Base-by-base conservation (phyloP, 2,797 vertebrate genomes). In the Gadopsis bispinosus region DNA sequence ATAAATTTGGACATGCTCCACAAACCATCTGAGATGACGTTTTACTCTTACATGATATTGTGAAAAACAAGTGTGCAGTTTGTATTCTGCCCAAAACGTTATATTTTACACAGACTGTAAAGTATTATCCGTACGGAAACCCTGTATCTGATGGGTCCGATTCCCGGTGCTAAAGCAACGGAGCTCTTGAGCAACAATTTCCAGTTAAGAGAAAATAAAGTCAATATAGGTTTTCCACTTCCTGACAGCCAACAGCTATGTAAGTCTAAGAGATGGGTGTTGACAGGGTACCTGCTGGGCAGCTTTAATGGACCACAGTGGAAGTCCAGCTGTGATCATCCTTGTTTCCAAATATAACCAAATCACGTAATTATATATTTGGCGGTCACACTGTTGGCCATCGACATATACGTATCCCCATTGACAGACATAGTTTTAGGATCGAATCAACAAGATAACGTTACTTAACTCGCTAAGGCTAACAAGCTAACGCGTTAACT, bases 401-500 rank as follows among this genome's bases (percentile, higher is more conserved):
- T 29, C 12, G 9, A 29, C 11, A 35, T 16, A 7, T 19, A 26
- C n/a, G 3, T 14, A 50, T 7, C 5, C 5, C 2, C 19, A 29
- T 14, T 35, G 22, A 33, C n/a, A 20, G 37, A 54, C 12, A 33
- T 5, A 29, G 26, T 63, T 55, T 54, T 13, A 31, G 0, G 4
- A 60, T 11, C 17, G 33, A 77, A 64, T 60, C 65, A 73, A 64
- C 80, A 72, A 68, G 29, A 14, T 3, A 69, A 50, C 17, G 4
- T 75, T 58, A 72, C 50, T 56, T 26, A 81, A 75, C 75, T 43
- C 1, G 73, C 63, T 70, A 50, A 71, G 29, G 90, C 87, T 90
- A 91, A 77, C 26, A 60, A 41, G 87, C 87, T 88, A 87, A 70
- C 61, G 5, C 14, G 29, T 78, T 48, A 86, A 84, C 83, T 88